These are phyloP conservation scores for Musca vetustissima DNA, from an alignment of 1,140 invertebrate genomes.

Conservation along the genomic window DNA sequence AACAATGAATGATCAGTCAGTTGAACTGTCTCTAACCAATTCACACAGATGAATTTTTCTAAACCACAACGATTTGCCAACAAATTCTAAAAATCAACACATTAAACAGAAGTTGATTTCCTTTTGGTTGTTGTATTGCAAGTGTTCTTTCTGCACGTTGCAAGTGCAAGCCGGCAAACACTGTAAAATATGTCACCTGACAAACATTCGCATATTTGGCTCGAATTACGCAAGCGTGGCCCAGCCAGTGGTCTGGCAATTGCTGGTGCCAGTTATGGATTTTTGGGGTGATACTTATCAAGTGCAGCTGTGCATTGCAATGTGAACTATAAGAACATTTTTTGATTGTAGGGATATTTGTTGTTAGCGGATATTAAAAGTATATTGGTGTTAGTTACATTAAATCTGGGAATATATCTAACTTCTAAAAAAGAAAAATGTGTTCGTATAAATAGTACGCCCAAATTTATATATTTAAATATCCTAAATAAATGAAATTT, in stretches of 20 bases:
- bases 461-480: too few species aligned
- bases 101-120: conserved; percentile 6
- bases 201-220: conserved; percentile 23
- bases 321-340: conserved; percentile 1
- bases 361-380: neutral
- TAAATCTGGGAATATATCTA: too few species aligned
- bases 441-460: too few species aligned
- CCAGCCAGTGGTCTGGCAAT: neutral
- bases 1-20: neutral
- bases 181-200: conserved; percentile 1
- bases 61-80: neutral
- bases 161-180: too few species aligned
- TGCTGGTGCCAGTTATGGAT: neutral
- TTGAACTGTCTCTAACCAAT: neutral
- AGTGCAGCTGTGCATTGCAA: neutral
- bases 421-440: too few species aligned
- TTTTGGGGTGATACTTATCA: neutral
- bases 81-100: neutral
- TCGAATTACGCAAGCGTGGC: conserved; percentile 22
- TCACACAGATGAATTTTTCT: neutral
- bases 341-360: conserved; percentile 13
- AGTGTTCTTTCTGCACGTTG: neutral
- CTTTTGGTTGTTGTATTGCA: too few species aligned
- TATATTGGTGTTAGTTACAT: conserved; percentile 11
- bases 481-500: too few species aligned